Evolutionary conservation across 2,797 vertebrate genomes (phyloP).

Genomic region (Hozukius guyotensis): DNA sequence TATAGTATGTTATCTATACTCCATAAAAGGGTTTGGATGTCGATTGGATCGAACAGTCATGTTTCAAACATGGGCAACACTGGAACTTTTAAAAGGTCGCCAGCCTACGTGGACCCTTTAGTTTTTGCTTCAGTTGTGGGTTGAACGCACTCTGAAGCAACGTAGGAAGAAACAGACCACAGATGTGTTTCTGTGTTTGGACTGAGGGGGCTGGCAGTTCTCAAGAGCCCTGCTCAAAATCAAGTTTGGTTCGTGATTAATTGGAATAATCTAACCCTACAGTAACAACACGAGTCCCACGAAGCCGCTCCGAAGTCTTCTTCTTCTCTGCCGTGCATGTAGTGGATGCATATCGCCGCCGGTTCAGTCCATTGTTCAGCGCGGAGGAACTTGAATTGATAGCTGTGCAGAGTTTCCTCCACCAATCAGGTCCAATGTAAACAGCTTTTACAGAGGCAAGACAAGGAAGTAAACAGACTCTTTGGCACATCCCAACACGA

Average conservation of each 20-base stretch:
- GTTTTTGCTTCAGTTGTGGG: slow-evolving; percentile 66
- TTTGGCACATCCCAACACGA: slow-evolving; percentile 82
- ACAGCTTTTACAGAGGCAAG: slow-evolving; percentile 75
- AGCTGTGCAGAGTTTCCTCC: slow-evolving; percentile 60
- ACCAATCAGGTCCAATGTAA: slow-evolving; percentile 68
- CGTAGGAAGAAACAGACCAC: slow-evolving; percentile 29
- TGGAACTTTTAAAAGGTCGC: slow-evolving; percentile 46
- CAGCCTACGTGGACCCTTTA: slow-evolving; percentile 56
- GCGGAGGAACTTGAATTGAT: slow-evolving; percentile 34
- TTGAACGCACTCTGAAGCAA: slow-evolving; percentile 61
- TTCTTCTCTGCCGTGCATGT: not conserved
- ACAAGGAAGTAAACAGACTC: slow-evolving; percentile 79
- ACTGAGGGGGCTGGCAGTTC: slow-evolving; percentile 26
- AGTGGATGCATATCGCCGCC: slow-evolving; percentile 7
- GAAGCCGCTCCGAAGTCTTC: slow-evolving; percentile 29
- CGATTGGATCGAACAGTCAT: slow-evolving; percentile 76
- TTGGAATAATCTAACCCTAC: slow-evolving; percentile 50
- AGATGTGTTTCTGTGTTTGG: slow-evolving; percentile 25
- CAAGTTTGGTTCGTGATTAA: slow-evolving; percentile 42
- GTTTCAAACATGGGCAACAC: slow-evolving; percentile 61
- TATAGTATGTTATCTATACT: slow-evolving; percentile 80
- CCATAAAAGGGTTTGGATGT: slow-evolving; percentile 69
- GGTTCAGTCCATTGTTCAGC: slow-evolving; percentile 35
- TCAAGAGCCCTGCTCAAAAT: slow-evolving; percentile 34
- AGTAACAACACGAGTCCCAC: slow-evolving; percentile 29